Conservation (phyloP, 2,888 invertebrate genomes). For the Esperia sulphurella region DNA sequence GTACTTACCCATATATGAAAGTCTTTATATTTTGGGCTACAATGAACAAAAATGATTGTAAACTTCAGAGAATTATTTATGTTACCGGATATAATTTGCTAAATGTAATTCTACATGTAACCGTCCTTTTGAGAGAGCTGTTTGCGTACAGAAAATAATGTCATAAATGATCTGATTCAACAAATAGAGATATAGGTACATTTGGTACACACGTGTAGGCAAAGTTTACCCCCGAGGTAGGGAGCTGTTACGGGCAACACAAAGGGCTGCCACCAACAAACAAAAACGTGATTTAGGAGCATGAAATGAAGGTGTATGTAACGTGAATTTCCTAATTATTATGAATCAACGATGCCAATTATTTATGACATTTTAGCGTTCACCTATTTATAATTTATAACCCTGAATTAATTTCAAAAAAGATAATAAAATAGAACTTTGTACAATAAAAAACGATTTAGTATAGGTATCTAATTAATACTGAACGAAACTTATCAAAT, state of each 20-base stretch:
- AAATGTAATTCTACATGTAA: neutral
- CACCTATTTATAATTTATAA: neutral
- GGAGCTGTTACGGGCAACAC: constrained; percentile 29
- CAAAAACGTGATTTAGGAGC: constrained; percentile 61
- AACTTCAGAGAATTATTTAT: neutral
- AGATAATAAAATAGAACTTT: too few relatives aligned
- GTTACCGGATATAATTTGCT: too few relatives aligned
- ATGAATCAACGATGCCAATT: constrained; percentile 11
- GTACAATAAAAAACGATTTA: too few relatives aligned
- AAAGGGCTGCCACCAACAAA: constrained; percentile 56
- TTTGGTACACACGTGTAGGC: neutral
- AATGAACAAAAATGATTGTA: too few relatives aligned
- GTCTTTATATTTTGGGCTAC: too few relatives aligned
- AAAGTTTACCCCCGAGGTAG: constrained; percentile 1
- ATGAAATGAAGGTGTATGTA: constrained; percentile 49
- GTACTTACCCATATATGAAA: too few relatives aligned
- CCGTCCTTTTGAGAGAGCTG: constrained; percentile 1
- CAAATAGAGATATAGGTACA: neutral
- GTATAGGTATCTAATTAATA: too few relatives aligned
- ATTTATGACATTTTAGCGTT: neutral
- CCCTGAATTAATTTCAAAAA: neutral
- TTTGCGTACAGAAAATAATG: constrained; percentile 1
- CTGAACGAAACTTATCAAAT: too few relatives aligned
- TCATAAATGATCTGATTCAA: constrained; percentile 5
- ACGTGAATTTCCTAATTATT: constrained; percentile 39